These are phyloP conservation scores for Xanthorhoe spadicearia DNA, from an alignment of 2,888 invertebrate genomes.

Conservation along the genomic window DNA sequence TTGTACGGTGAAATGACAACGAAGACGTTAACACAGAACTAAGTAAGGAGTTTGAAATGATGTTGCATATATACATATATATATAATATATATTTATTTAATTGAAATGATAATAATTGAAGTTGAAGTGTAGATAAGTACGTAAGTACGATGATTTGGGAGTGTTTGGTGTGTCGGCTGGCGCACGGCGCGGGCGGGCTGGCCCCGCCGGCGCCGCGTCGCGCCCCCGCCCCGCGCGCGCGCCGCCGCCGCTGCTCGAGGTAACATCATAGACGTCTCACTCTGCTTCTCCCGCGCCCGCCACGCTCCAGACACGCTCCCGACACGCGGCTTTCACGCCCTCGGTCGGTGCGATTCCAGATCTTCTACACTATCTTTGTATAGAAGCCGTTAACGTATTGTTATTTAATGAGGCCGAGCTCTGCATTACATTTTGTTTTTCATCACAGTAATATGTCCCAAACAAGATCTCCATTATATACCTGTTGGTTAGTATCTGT, in stretches of 20 bases:
- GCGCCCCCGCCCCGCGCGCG: not conserved
- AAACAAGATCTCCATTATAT: too few relatives aligned
- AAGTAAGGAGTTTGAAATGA: conserved; percentile 13
- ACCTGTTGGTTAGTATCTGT: too few relatives aligned
- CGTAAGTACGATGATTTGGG: conserved; percentile 1
- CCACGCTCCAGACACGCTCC: not conserved
- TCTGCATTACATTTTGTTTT: not conserved
- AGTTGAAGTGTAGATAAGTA: conserved; percentile 12
- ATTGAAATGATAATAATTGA: conserved; percentile 1
- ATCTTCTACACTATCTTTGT: too few relatives aligned
- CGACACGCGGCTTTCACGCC: not conserved
- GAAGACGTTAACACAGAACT: conserved; percentile 15
- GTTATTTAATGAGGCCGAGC: not conserved
- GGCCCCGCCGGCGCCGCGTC: not conserved
- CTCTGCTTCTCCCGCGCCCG: not conserved
- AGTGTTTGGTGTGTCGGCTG: not conserved
- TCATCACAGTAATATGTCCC: not conserved
- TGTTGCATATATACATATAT: not conserved
- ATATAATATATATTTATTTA: not conserved
- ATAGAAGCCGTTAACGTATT: not conserved
- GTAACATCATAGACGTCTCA: not conserved
- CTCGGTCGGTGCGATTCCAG: too few relatives aligned
- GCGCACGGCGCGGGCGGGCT: too few relatives aligned
- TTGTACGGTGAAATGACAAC: not conserved
- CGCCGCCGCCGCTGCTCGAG: not conserved